Conservation (phyloP, 2,113 vertebrate genomes). For the Cairina moschata region DNA sequence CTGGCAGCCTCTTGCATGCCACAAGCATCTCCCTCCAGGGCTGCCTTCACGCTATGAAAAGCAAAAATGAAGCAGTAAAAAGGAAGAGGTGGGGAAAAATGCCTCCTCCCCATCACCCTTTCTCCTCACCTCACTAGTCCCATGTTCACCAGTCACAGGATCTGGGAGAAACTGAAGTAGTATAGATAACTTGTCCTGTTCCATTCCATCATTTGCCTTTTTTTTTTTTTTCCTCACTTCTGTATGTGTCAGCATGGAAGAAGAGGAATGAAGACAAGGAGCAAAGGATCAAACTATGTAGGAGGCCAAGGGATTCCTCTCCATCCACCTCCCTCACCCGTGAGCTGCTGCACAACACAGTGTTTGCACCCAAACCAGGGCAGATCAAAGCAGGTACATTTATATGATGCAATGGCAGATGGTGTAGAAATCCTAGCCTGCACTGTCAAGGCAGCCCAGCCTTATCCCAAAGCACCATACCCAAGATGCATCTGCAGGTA, state of each 20-base stretch:
- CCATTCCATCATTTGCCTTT: not conserved
- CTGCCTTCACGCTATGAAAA: not conserved
- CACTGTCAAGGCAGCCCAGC: not conserved
- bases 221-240: not conserved
- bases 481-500: not conserved
- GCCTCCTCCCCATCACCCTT: fast-evolving
- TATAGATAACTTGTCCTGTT: not conserved
- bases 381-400: not conserved
- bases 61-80: not conserved
- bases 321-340: not conserved
- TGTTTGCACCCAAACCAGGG: fast-evolving
- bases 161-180: not conserved
- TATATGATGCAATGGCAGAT: not conserved
- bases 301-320: not conserved
- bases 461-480: not conserved
- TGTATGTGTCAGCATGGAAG: not conserved
- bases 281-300: not conserved
- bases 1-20: not conserved
- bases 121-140: fast-evolving
- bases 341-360: not conserved
- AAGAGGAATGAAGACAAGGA: not conserved
- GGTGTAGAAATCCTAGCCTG: not conserved
- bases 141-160: not conserved
- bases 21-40: not conserved
- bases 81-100: not conserved